phyloP scores from a whole-genome alignment of 2,888 invertebrate species.

The Apotomis capreana region DNA sequence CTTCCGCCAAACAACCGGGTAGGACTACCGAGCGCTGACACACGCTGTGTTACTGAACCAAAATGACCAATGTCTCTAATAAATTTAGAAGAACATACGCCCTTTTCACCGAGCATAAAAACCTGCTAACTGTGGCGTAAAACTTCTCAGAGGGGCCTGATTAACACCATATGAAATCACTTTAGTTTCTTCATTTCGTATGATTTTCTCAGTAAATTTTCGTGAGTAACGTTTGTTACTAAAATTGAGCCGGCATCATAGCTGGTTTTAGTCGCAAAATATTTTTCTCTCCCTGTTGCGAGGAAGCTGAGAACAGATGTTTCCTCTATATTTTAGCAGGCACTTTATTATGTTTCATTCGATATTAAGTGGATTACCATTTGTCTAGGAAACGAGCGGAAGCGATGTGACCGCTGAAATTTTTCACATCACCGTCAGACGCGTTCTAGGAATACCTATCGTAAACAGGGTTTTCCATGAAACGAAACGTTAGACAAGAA shows the following conservation, averaged over 20 bases:
- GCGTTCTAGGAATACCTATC: slow-evolving; percentile 31
- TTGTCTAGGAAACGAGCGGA: slow-evolving; percentile 60
- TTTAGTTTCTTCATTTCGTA: slow-evolving; percentile 21
- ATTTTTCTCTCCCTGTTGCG: slow-evolving; percentile 44
- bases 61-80: slow-evolving; percentile 6
- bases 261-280: slow-evolving; percentile 42
- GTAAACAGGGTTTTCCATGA: slow-evolving; percentile 15
- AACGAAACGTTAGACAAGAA: slow-evolving; percentile 12
- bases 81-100: neutral
- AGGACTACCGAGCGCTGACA: slow-evolving; percentile 47
- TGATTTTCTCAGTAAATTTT: slow-evolving; percentile 33
- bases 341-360: slow-evolving; percentile 49
- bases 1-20: slow-evolving; percentile 71
- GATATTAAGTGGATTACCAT: slow-evolving; percentile 53
- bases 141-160: slow-evolving; percentile 17
- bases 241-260: slow-evolving; percentile 35
- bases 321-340: slow-evolving; percentile 58
- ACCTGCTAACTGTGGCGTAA: slow-evolving; percentile 22
- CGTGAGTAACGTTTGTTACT: slow-evolving; percentile 30
- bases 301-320: slow-evolving; percentile 57
- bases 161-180: slow-evolving; percentile 38
- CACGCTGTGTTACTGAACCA: slow-evolving; percentile 48
- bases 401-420: slow-evolving; percentile 50
- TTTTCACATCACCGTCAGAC: slow-evolving; percentile 55
- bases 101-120: slow-evolving; percentile 6